A percentile compares a stretch with the other conserved stretches of the same genome.
Conservation (phyloP, 2,888 invertebrate genomes). For the Andrena hattorfiana region DNA sequence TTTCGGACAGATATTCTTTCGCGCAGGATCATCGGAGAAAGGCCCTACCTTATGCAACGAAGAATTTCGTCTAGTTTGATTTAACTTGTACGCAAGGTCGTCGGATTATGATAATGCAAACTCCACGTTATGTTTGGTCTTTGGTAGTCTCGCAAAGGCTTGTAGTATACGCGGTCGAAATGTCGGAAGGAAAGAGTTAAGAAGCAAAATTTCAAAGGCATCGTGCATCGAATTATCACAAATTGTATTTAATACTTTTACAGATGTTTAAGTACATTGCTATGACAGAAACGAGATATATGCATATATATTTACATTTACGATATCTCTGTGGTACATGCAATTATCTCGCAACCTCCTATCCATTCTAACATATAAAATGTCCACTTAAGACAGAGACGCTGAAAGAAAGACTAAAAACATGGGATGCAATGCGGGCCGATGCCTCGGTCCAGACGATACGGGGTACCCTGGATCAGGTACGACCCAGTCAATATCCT, state of each 20-base stretch:
- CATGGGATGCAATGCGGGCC: conserved; percentile 84
- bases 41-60: conserved; percentile 62
- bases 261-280: conserved; percentile 48
- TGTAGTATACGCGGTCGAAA: conserved; percentile 43
- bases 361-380: conserved; percentile 83
- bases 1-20: background rate
- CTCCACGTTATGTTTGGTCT: conserved; percentile 45
- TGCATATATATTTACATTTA: conserved; percentile 50
- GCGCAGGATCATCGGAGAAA: conserved; percentile 18
- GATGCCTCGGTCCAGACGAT: conserved; percentile 84
- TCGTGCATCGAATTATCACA: conserved; percentile 25
- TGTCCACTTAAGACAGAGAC: conserved; percentile 84
- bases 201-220: conserved; percentile 49
- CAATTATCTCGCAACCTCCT: conserved; percentile 81
- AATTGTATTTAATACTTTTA: conserved; percentile 52
- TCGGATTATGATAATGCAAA: conserved; percentile 41
- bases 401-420: conserved; percentile 84
- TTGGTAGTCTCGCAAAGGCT: conserved; percentile 47
- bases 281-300: conserved; percentile 45
- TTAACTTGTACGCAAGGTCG: conserved; percentile 52
- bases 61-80: conserved; percentile 45
- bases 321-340: conserved; percentile 77
- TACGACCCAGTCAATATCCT: conserved; percentile 84
- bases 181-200: conserved; percentile 70
- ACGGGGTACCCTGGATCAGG: conserved; percentile 84